Percentiles rank a stretch among this genome's conserved stretches.
phyloP scores from a whole-genome alignment of 2,888 invertebrate species.

The Parascotia fuliginaria region DNA sequence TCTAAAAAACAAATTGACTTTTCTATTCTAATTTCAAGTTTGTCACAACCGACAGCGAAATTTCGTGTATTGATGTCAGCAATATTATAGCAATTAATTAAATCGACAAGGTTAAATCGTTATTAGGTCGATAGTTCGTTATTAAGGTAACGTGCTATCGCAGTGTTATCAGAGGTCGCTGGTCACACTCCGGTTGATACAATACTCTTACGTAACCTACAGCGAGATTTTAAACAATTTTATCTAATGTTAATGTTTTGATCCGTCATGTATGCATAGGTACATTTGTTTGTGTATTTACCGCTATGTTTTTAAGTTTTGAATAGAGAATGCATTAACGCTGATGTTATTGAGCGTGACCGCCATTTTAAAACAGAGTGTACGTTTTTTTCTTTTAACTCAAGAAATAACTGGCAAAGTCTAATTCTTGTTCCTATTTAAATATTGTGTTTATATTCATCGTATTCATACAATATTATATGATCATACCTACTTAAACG shows the following conservation, averaged over 20 bases:
- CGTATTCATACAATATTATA: no score
- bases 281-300: not conserved
- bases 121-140: slow-evolving; percentile 37
- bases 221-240: slow-evolving; percentile 13
- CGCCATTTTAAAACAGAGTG: not conserved
- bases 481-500: no score
- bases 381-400: not conserved
- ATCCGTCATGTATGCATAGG: no score
- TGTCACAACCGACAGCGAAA: slow-evolving; percentile 22
- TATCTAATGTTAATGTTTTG: slow-evolving; percentile 5
- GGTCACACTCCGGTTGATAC: slow-evolving; percentile 39
- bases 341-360: not conserved
- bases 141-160: slow-evolving; percentile 40
- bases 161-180: slow-evolving; percentile 45
- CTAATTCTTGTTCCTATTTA: no score
- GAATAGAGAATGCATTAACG: not conserved
- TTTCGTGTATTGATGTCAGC: slow-evolving; percentile 26
- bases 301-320: slow-evolving; percentile 1
- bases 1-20: no score
- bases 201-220: slow-evolving; percentile 30
- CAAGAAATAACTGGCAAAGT: no score
- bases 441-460: no score
- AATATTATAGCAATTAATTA: slow-evolving; percentile 37
- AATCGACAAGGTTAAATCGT: slow-evolving; percentile 30
- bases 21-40: slow-evolving; percentile 20